Evolutionary conservation across 2,888 invertebrate species (phyloP), one percentile per base, ranked within the genome.

Genomic region (Lutraria lutraria): DNA sequence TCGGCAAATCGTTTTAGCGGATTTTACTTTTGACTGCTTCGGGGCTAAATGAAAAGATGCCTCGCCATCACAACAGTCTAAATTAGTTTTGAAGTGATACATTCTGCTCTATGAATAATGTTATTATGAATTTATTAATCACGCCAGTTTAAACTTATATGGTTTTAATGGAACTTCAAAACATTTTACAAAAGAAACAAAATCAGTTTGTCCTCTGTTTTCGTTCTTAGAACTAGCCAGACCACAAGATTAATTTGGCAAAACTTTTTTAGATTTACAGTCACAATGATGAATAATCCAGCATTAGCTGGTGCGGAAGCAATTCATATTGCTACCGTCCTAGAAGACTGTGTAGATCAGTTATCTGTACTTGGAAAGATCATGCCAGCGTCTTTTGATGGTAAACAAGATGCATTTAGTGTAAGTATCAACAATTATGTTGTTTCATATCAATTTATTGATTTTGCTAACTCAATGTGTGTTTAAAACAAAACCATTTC

Each of bases 341-440:
- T 96, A n/a, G 96, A 96, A 91, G 96, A 96, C 93, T 96, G 96
- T 91, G 95, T 96, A 31, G 96, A 96, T 90, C 96, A 96, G 94
- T 93, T 96, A 60, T 94, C 95, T 80, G 93, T 96, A 29, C 95
- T 96, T 15, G 96, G 96, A 0, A 93, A 94, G 56, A 96, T 96
- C 82, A 96, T 96, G 96, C 96, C 96, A 19, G 93, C 93, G 4
- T 94, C 96, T 12, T 96, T 93, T 92, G 96, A 96, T 68, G 92
- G 93, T 13, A 94, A 94, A 84, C 89, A 93, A 63, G 95, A 94
- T 90, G 94, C 94, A 68, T 88, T 91, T 31, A 94, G 94, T 92
- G 95, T 95, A 87, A 90, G 93, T 87, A 52, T 54, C 19, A 34
- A 19, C 16, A 52, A 76, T 76, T n/a, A 68, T 25, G 43, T 68